Conservation (phyloP, 1,140 invertebrate genomes). For the Lucilia cuprina region DNA sequence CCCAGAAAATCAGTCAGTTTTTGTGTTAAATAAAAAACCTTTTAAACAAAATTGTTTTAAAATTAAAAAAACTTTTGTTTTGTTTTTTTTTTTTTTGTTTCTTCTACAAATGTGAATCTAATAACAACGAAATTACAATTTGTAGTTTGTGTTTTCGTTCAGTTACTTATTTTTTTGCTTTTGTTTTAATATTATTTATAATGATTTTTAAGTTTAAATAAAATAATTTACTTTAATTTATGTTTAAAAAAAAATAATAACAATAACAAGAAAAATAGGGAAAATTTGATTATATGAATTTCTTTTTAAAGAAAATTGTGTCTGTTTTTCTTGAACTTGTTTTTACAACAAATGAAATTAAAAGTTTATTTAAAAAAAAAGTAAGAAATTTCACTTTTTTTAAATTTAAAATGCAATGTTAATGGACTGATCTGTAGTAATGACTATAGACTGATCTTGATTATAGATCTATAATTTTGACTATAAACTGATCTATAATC, state of each 20-base stretch:
- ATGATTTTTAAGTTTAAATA: not conserved
- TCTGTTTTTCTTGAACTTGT: too few relatives aligned
- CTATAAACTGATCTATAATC: too few relatives aligned
- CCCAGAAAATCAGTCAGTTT: conserved; percentile 22
- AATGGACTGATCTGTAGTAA: too few relatives aligned
- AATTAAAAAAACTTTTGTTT: not conserved
- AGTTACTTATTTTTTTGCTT: not conserved
- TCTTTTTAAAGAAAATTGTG: too few relatives aligned
- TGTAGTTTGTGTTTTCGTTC: not conserved
- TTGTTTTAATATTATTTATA: not conserved
- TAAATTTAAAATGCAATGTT: too few relatives aligned
- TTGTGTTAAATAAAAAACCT: not conserved
- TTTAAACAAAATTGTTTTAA: conserved; percentile 3
- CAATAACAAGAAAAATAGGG: not conserved
- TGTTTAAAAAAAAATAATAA: not conserved
- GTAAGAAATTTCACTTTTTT: too few relatives aligned
- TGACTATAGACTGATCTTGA: too few relatives aligned
- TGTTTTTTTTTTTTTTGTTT: not conserved
- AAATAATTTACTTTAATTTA: not conserved
- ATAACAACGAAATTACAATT: conserved; percentile 22
- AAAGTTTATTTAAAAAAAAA: too few relatives aligned
- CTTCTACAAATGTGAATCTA: not conserved
- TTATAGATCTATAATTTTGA: too few relatives aligned
- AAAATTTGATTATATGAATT: too few relatives aligned
- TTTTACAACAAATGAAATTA: too few relatives aligned